Evolutionary conservation across 2,888 invertebrate species (phyloP).

Genomic region (Drosophila percnosoma): DNA sequence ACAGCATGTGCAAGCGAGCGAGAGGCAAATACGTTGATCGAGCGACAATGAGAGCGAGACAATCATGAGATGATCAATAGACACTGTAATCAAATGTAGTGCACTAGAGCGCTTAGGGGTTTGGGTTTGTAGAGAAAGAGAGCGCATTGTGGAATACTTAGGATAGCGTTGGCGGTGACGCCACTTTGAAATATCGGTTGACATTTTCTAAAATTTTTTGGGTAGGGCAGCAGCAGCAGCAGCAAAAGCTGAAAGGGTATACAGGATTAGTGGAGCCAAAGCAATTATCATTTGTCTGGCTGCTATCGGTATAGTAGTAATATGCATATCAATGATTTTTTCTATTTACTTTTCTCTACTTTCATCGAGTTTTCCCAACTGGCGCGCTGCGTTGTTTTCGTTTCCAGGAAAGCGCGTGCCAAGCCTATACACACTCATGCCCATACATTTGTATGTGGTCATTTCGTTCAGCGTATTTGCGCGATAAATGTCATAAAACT

Average conservation of each 20-base stretch:
- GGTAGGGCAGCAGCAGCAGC: constrained; percentile 17
- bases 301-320: constrained; percentile 43
- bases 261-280: constrained; percentile 81
- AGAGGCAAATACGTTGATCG: constrained; percentile 15
- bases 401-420: constrained; percentile 74
- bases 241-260: constrained; percentile 51
- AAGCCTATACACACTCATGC: constrained; percentile 2
- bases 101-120: constrained; percentile 40
- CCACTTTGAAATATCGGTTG: constrained; percentile 70
- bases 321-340: constrained; percentile 28
- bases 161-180: constrained; percentile 63
- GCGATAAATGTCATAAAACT: constrained; percentile 72
- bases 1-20: constrained; percentile 22
- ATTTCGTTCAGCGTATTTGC: constrained; percentile 32
- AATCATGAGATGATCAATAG: constrained; percentile 73
- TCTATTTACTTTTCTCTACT: constrained; percentile 27
- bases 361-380: constrained; percentile 37
- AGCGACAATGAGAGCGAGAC: constrained; percentile 42
- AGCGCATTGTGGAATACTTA: constrained; percentile 26
- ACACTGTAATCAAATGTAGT: constrained; percentile 69
- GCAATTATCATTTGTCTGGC: constrained; percentile 83
- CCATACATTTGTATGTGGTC: constrained; percentile 2
- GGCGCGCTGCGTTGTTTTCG: constrained; percentile 8
- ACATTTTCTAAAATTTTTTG: constrained; percentile 51
- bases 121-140: constrained; percentile 32